Evolutionary conservation across 2,888 invertebrate species (phyloP).

Genomic region (Plebejus anna): DNA sequence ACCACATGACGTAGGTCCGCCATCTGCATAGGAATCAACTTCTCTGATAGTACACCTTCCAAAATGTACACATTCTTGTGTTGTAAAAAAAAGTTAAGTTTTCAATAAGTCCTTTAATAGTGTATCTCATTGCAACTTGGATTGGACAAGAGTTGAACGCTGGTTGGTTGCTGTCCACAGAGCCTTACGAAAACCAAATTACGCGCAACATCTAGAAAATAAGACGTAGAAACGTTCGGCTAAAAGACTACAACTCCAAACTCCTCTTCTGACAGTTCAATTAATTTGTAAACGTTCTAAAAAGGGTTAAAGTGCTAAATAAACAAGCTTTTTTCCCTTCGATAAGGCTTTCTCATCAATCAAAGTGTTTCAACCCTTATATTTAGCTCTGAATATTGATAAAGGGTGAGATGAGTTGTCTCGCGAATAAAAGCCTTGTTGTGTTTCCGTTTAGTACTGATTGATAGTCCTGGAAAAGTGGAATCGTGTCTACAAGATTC

Average conservation of each 20-base stretch:
- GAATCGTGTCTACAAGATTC: not conserved
- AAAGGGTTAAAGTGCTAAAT: conserved; percentile 10
- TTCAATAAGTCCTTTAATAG: too few species aligned
- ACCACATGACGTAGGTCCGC: too few species aligned
- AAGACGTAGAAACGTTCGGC: too few species aligned
- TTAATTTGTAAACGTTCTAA: not conserved
- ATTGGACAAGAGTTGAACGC: too few species aligned
- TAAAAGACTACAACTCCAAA: not conserved
- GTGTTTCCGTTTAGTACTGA: conserved; percentile 18
- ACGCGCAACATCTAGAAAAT: too few species aligned
- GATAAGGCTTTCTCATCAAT: conserved; percentile 23
- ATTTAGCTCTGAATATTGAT: conserved; percentile 24
- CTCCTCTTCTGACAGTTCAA: not conserved
- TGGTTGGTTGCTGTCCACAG: too few species aligned
- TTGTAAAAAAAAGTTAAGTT: too few species aligned
- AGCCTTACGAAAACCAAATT: too few species aligned
- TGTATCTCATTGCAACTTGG: too few species aligned
- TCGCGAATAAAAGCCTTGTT: conserved; percentile 23
- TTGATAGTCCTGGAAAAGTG: not conserved
- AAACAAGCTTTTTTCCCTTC: not conserved
- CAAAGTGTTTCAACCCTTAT: conserved; percentile 20
- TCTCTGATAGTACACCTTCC: too few species aligned
- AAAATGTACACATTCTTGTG: too few species aligned
- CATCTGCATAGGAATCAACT: too few species aligned
- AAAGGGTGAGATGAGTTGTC: conserved; percentile 22